Conservation (phyloP, 2,888 invertebrate species). For the Mimas tiliae region DNA sequence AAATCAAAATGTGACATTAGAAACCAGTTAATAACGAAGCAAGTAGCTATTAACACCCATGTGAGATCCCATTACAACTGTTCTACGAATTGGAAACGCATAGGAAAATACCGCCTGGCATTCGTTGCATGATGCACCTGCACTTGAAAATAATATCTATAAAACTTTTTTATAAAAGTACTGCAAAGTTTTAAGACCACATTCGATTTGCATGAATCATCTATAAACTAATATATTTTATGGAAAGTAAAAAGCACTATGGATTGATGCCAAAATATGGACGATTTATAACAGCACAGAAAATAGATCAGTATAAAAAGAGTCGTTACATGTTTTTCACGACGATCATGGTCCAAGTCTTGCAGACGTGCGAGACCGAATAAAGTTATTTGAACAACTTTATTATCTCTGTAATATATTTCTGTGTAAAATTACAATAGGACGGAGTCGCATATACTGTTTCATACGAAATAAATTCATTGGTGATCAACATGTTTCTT, state of each 20-base stretch:
- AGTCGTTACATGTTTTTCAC: neutral
- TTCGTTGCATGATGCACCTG: neutral
- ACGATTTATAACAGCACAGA: conserved; percentile 8
- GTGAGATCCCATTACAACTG: conserved; percentile 5
- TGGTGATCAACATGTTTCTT: neutral
- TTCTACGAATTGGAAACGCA: neutral
- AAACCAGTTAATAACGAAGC: neutral
- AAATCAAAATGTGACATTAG: neutral
- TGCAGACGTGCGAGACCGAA: neutral
- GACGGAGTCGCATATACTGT: neutral
- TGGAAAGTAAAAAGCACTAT: conserved; percentile 16
- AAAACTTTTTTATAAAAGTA: neutral
- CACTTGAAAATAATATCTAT: neutral
- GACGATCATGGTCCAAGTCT: neutral
- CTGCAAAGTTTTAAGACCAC: neutral
- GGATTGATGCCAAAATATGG: neutral
- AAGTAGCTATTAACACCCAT: neutral
- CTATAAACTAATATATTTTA: conserved; percentile 5
- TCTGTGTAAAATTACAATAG: neutral
- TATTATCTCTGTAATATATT: neutral
- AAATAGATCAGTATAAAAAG: conserved; percentile 3
- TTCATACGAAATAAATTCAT: neutral
- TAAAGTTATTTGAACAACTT: neutral
- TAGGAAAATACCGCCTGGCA: neutral
- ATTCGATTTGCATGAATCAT: neutral